Conservation (phyloP, 2,888 invertebrate genomes). For the Strigamia transsilvanica region DNA sequence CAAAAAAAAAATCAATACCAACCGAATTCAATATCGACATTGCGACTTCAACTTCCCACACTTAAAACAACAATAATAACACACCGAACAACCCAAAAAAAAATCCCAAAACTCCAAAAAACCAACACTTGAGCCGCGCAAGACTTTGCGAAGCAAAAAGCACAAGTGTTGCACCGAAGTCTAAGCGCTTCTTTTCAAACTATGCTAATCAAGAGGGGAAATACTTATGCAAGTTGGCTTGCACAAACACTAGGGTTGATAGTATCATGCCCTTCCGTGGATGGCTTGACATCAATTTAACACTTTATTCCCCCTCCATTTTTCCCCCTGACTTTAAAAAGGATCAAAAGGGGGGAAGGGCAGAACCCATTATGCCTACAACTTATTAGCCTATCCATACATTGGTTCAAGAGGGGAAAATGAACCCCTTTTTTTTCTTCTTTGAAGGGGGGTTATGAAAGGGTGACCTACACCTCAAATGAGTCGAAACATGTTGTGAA, state of each 20-base stretch:
- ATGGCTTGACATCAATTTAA: slow-evolving; percentile 53
- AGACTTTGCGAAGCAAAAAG: not conserved
- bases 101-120: too few relatives aligned
- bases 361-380: slow-evolving; percentile 46
- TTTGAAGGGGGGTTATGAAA: slow-evolving; percentile 24
- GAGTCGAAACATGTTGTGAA: slow-evolving; percentile 34
- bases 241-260: slow-evolving; percentile 35
- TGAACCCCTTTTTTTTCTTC: slow-evolving; percentile 44
- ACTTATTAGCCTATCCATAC: slow-evolving; percentile 48
- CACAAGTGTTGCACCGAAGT: not conserved
- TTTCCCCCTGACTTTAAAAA: slow-evolving; percentile 43
- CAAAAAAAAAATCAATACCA: not conserved
- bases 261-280: slow-evolving; percentile 43
- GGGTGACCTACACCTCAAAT: slow-evolving; percentile 39
- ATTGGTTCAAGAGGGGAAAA: slow-evolving; percentile 1
- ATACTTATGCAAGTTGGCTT: slow-evolving; percentile 22
- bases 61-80: too few relatives aligned
- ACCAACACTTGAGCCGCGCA: too few relatives aligned
- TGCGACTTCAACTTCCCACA: too few relatives aligned
- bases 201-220: slow-evolving; percentile 23
- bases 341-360: slow-evolving; percentile 48
- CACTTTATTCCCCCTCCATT: slow-evolving; percentile 45
- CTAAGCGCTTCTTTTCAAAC: slow-evolving; percentile 9
- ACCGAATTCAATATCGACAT: not conserved
- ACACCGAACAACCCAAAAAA: too few relatives aligned